phyloP scores from a whole-genome alignment of 2,888 invertebrate genomes.

The Apantesis nais region DNA sequence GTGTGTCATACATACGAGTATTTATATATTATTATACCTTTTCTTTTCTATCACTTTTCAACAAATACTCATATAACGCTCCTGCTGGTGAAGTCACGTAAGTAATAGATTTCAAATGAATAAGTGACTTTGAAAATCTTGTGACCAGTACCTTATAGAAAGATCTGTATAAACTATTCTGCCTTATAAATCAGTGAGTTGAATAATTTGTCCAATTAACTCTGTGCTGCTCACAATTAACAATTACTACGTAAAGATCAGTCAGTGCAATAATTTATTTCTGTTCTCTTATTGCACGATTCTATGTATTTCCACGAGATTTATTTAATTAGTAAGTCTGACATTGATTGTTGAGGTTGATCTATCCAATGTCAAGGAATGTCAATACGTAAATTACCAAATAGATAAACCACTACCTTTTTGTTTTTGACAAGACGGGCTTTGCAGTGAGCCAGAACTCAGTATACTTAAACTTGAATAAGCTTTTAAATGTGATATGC shows the following conservation, averaged over 20 bases:
- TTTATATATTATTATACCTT: too few relatives aligned
- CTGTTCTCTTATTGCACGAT: not conserved
- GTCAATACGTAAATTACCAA: not conserved
- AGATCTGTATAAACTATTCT: not conserved
- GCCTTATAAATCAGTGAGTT: not conserved
- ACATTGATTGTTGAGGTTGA: not conserved
- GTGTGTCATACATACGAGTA: too few relatives aligned
- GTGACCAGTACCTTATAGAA: too few relatives aligned
- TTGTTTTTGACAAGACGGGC: not conserved
- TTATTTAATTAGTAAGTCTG: not conserved
- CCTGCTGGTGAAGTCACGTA: too few relatives aligned
- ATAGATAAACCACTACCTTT: not conserved
- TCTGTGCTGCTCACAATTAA: not conserved
- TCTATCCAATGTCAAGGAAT: not conserved
- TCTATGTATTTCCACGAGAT: not conserved
- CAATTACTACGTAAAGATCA: not conserved
- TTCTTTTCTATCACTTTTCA: too few relatives aligned
- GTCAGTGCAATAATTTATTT: conserved; percentile 3
- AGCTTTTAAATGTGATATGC: not conserved
- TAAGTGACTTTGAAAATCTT: not conserved
- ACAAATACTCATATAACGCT: too few relatives aligned
- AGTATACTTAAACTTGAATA: not conserved
- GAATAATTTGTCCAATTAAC: not conserved
- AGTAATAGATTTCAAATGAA: not conserved
- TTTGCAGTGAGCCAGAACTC: not conserved